A percentile compares a stretch with the other conserved stretches of the same genome.
Conservation (phyloP, 2,113 vertebrate species). For the Hystrix brachyura region DNA sequence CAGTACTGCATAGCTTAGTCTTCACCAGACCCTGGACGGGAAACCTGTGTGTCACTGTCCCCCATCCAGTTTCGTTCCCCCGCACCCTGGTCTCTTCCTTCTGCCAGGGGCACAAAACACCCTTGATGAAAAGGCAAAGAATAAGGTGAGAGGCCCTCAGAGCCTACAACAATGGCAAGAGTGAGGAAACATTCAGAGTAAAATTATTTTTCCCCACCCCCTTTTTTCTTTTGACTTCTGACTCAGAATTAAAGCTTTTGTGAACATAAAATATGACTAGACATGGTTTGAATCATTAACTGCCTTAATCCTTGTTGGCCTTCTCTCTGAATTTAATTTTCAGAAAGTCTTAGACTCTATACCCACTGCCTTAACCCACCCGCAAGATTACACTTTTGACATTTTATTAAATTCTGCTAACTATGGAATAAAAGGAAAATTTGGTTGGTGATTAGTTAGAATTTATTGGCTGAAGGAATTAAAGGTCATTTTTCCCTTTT, state of each 20-base stretch:
- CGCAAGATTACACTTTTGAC: neutral
- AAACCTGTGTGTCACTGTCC: rapidly evolving
- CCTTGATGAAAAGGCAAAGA: neutral
- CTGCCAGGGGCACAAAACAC: neutral
- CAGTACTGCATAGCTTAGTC: neutral
- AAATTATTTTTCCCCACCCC: neutral
- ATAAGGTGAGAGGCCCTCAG: neutral
- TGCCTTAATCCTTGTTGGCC: neutral
- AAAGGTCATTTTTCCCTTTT: slow-evolving; percentile 23
- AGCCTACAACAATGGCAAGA: neutral
- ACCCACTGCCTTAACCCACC: neutral
- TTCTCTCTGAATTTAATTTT: slow-evolving; percentile 30
- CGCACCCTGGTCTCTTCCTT: neutral
- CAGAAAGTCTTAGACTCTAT: neutral
- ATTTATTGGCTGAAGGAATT: neutral
- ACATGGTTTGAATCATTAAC: neutral
- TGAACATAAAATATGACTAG: neutral
- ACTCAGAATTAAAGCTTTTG: neutral
- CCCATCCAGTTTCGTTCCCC: no score
- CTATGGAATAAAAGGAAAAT: slow-evolving; percentile 16
- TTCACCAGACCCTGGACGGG: neutral
- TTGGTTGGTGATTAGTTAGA: neutral
- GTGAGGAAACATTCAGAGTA: neutral
- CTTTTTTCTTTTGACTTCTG: neutral
- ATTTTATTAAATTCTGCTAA: slow-evolving; percentile 37